phyloP scores from a whole-genome alignment of 1,140 invertebrate species.

The Aphidius gifuensis region DNA sequence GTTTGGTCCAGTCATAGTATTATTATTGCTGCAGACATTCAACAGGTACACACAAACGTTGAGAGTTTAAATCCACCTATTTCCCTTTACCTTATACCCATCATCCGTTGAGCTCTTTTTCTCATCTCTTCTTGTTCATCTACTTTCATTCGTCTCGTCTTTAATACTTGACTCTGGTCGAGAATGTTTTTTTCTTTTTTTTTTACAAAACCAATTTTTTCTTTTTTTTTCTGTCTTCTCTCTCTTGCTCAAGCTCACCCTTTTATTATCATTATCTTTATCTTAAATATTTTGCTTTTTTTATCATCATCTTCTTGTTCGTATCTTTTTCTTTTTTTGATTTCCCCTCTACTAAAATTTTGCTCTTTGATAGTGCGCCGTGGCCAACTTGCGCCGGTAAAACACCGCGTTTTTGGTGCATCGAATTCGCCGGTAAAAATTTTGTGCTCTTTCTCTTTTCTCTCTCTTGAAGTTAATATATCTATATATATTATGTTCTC shows the following conservation, averaged over 20 bases:
- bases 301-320: background rate
- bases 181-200: no score
- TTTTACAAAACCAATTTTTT: background rate
- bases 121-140: background rate
- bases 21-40: constrained; percentile 18
- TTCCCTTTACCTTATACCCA: no score
- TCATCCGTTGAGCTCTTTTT: background rate
- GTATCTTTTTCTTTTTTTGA: background rate
- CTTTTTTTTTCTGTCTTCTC: background rate
- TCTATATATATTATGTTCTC: background rate
- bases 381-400: constrained; percentile 9
- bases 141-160: background rate
- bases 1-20: background rate
- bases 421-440: constrained; percentile 6
- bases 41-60: constrained; percentile 27
- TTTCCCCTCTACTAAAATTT: background rate
- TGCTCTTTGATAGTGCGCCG: constrained; percentile 2
- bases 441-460: background rate
- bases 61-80: constrained; percentile 20
- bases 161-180: no score
- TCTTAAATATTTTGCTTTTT: background rate
- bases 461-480: no score
- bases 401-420: constrained; percentile 13
- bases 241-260: background rate
- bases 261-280: no score